Conservation (phyloP, 2,113 vertebrate genomes). For the Donacobius atricapilla region DNA sequence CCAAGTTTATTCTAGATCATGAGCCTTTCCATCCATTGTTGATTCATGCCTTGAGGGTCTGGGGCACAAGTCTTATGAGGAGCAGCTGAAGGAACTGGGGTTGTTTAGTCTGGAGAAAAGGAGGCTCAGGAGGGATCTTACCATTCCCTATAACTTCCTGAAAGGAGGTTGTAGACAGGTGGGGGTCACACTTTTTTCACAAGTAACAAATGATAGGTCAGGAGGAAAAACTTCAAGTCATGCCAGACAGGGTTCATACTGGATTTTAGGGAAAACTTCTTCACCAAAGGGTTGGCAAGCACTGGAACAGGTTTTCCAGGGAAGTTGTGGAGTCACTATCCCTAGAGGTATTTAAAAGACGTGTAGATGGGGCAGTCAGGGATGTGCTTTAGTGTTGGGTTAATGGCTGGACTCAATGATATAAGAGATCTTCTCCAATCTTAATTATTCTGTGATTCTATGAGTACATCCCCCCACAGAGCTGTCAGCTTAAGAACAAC, state of each 20-base stretch:
- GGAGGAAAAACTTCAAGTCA: background rate
- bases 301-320: background rate
- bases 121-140: background rate
- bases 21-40: background rate
- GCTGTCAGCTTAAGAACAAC: background rate
- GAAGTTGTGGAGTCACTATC: background rate
- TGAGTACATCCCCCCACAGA: background rate
- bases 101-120: background rate
- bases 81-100: background rate
- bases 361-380: background rate
- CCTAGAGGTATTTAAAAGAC: background rate
- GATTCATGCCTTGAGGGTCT: background rate
- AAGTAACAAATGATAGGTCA: background rate
- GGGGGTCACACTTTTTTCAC: fast-evolving
- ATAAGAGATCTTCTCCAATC: background rate
- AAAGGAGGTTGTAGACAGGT: background rate
- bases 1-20: background rate
- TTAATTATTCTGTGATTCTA: background rate
- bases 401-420: background rate
- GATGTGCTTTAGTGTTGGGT: too few relatives aligned
- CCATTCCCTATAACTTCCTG: too few relatives aligned
- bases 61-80: background rate
- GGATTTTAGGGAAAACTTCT: background rate
- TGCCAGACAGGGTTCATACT: fast-evolving
- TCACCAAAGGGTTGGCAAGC: background rate